Conservation (phyloP, 1,140 invertebrate genomes). For the Drosophila malerkotliana region DNA sequence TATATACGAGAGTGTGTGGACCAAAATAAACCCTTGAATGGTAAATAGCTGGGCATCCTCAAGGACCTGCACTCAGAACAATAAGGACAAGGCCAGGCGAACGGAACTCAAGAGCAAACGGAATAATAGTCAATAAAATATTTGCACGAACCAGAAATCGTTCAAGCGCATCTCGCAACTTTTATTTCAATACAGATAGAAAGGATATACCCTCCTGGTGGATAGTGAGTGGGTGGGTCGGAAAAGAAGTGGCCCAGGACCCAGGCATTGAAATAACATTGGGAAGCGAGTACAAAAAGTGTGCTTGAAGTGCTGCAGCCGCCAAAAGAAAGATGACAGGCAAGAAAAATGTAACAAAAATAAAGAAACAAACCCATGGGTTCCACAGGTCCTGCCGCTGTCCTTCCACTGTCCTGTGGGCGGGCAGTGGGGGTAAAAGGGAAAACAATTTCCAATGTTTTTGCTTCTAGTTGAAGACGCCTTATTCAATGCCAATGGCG, state of each 20-base stretch:
- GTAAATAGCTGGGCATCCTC: conserved; percentile 40
- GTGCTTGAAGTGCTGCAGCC: conserved; percentile 63
- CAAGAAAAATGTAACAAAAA: conserved; percentile 66
- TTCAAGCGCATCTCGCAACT: conserved; percentile 61
- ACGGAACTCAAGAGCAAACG: conserved; percentile 44
- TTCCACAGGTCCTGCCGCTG: conserved; percentile 23
- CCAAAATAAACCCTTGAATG: conserved; percentile 55
- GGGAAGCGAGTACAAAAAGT: conserved; percentile 37
- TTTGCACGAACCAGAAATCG: conserved; percentile 72
- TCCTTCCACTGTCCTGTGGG: background rate
- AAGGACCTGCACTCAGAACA: conserved; percentile 40
- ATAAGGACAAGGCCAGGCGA: conserved; percentile 44
- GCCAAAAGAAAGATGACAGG: conserved; percentile 57
- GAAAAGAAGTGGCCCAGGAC: conserved; percentile 31
- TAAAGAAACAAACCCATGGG: conserved; percentile 29
- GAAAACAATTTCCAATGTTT: conserved; percentile 81
- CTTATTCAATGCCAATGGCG: conserved; percentile 73
- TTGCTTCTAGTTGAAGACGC: conserved; percentile 73
- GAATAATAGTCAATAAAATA: conserved; percentile 82
- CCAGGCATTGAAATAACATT: conserved; percentile 59
- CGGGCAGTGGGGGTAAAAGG: conserved; percentile 28
- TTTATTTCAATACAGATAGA: conserved; percentile 59
- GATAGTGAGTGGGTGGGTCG: background rate
- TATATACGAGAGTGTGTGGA: conserved; percentile 25
- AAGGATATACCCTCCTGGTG: background rate